phyloP scores from a whole-genome alignment of 2,888 invertebrate species.

The Apeira syringaria region DNA sequence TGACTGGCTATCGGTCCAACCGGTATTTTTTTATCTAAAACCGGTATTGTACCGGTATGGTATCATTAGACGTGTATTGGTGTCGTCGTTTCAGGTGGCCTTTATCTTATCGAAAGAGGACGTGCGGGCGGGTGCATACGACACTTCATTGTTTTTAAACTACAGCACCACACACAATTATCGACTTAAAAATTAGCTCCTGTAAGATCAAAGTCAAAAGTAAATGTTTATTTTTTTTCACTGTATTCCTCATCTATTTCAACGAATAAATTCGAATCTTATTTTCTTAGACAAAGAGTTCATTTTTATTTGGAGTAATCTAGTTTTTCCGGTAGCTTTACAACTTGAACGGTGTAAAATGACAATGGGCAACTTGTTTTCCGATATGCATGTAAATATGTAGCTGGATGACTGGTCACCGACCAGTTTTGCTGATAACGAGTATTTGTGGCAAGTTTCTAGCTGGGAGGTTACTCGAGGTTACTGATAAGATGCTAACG shows the following conservation, averaged over 20 bases:
- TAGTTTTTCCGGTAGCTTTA: constrained; percentile 72
- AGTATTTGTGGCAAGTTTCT: constrained; percentile 37
- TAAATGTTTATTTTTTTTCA: constrained; percentile 37
- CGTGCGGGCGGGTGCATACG: constrained; percentile 77
- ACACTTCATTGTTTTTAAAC: constrained; percentile 65
- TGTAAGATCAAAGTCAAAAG: constrained; percentile 29
- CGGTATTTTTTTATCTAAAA: constrained; percentile 65
- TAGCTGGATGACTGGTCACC: constrained; percentile 78
- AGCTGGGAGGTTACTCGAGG: constrained; percentile 29
- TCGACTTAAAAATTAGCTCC: constrained; percentile 24
- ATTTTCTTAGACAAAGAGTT: constrained; percentile 26
- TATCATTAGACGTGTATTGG: constrained; percentile 71
- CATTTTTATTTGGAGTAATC: constrained; percentile 33
- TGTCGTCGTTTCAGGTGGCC: constrained; percentile 74
- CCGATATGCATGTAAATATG: constrained; percentile 79
- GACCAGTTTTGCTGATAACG: constrained; percentile 59
- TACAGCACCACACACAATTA: constrained; percentile 26
- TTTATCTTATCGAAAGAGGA: constrained; percentile 83
- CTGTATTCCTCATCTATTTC: constrained; percentile 45
- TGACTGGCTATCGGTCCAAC: constrained; percentile 46
- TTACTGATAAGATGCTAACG: constrained; percentile 26
- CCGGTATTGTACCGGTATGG: constrained; percentile 57
- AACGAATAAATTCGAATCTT: constrained; percentile 31
- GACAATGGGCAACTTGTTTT: constrained; percentile 76
- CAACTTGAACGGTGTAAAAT: constrained; percentile 56